Evolutionary conservation across 2,113 vertebrate species (phyloP).

Genomic region (Ondatra zibethicus): DNA sequence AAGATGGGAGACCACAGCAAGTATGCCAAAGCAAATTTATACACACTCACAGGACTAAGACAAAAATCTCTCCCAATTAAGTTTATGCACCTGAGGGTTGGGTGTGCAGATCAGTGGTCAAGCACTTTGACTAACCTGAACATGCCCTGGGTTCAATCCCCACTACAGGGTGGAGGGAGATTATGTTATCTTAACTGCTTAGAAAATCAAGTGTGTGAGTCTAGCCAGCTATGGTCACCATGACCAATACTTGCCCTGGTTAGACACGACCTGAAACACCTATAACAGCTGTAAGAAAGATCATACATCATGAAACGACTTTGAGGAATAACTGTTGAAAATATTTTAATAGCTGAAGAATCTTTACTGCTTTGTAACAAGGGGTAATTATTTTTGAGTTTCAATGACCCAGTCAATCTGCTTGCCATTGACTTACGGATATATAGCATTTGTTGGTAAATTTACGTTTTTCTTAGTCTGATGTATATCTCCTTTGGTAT

Average conservation of each 20-base stretch:
- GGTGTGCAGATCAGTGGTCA: too few relatives aligned
- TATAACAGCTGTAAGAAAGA: neutral
- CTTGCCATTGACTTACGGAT: slow-evolving; percentile 64
- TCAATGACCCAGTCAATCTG: slow-evolving; percentile 70
- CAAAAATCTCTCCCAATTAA: neutral
- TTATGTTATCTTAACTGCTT: neutral
- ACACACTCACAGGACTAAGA: neutral
- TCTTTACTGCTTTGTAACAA: slow-evolving; percentile 63
- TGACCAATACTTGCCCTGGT: neutral
- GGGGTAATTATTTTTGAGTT: slow-evolving; percentile 72
- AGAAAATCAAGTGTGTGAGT: neutral
- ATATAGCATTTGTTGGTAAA: slow-evolving; percentile 55
- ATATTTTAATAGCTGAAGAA: slow-evolving; percentile 60
- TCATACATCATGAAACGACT: neutral
- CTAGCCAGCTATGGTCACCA: neutral
- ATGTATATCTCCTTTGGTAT: neutral
- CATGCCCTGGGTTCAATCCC: too few relatives aligned
- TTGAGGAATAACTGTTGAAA: slow-evolving; percentile 47
- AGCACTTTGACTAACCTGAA: neutral
- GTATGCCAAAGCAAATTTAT: neutral
- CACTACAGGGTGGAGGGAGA: neutral
- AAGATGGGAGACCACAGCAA: neutral
- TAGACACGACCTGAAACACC: neutral
- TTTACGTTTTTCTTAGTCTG: slow-evolving; percentile 34
- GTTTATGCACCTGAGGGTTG: neutral